Percentiles rank a stretch among this genome's conserved stretches.
These are phyloP conservation scores for Antechinus flavipes DNA, from an alignment of 2,113 vertebrate genomes.

Conservation along the genomic window DNA sequence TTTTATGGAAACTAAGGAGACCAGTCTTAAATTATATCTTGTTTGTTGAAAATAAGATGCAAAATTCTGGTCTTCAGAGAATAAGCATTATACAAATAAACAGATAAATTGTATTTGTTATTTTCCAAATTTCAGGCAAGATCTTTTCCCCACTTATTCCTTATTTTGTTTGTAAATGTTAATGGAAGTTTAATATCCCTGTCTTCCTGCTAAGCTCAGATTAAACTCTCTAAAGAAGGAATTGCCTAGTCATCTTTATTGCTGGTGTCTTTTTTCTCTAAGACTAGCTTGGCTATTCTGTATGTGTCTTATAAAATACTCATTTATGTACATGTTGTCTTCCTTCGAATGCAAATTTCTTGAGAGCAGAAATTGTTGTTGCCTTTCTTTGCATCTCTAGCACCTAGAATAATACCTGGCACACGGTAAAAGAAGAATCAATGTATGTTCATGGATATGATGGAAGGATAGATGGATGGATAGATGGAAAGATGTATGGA, in stretches of 20 bases:
- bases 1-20: conserved; percentile 28
- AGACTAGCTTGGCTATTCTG: not conserved
- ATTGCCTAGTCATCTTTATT: not conserved
- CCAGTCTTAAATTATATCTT: conserved; percentile 22
- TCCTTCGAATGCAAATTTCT: not conserved
- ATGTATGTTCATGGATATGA: not conserved
- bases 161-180: not conserved
- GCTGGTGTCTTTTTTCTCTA: not conserved
- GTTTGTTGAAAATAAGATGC: conserved; percentile 7
- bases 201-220: not conserved
- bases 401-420: not conserved
- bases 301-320: not conserved
- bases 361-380: not conserved
- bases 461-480: not conserved
- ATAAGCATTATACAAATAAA: not conserved
- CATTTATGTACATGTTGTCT: not conserved
- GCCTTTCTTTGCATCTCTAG: not conserved
- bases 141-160: not conserved
- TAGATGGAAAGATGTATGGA: not conserved
- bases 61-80: not conserved
- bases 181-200: not conserved
- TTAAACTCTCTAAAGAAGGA: not conserved
- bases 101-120: not conserved
- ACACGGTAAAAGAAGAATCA: not conserved
- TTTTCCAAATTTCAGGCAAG: not conserved